Evolutionary conservation across 2,888 invertebrate species (phyloP), one percentile per base, ranked within the genome.

Genomic region (Pandemis corylana): DNA sequence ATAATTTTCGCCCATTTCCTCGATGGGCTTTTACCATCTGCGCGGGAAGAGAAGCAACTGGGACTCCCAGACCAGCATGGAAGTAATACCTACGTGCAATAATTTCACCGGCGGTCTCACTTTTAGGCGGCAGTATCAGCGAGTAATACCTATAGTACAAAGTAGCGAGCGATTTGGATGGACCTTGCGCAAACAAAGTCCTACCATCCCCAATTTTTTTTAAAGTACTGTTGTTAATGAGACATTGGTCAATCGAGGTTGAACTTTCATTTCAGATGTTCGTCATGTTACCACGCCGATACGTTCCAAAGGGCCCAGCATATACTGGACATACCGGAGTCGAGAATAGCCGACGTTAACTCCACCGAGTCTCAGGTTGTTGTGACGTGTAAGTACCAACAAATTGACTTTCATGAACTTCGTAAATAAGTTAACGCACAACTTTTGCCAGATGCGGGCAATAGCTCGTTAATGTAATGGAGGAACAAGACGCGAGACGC

Each of bases 231-330:
- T 49, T 49, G 4, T 36, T 36, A 36, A 36, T 36, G 28, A 36
- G 28, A 36, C 1, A 36, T 36, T 36, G 4, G 51, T 51, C n/a
- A 51, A 51, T 51, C n/a, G 15, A 13, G 36, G 12, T 12, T 2
- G 15, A 64, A 46, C 20, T 36, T n/a, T 51, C 10, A 49, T 85
- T 87, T 66, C 83, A 95, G 96, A 75, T 96, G 97, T 83, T 73
- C 84, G 0, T 81, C 86, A 46, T 97, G 97, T 80, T 96, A 96
- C 82, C 95, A 96, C 80, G 81, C 86, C 0, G 87, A 88, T 44
- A 96, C 96, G 0, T 93, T 93, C 76, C 96, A 96, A 86, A 94
- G 96, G 79, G 95, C 93, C 69, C 88, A 90, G 46, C 95, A 96
- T 84, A 87, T 96, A 64, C 79, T 96, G 59, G 93, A 95, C 36